phyloP scores from a whole-genome alignment of 2,797 vertebrate species.

The Orestias chungarensis region DNA sequence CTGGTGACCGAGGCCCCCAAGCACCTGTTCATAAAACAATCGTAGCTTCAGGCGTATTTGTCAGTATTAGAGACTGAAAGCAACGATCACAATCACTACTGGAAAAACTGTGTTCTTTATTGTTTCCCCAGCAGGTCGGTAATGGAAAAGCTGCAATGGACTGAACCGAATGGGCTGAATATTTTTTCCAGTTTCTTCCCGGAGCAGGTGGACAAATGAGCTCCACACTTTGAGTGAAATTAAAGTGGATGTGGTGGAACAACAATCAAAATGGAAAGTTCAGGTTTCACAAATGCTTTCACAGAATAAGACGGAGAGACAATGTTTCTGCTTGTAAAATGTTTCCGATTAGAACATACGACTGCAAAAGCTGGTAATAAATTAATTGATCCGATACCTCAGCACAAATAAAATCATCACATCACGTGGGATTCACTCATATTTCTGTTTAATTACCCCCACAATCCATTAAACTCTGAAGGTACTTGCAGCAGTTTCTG shows the following conservation, averaged over 20 bases:
- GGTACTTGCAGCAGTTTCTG: neutral
- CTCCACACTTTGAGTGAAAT: slow-evolving; percentile 2
- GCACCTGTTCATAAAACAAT: slow-evolving; percentile 55
- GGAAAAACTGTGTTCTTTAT: neutral
- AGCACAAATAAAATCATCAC: slow-evolving; percentile 4
- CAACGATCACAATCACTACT: neutral
- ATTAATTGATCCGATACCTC: slow-evolving; percentile 5
- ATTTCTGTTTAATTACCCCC: slow-evolving; percentile 25
- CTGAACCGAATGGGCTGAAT: neutral
- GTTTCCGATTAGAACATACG: neutral
- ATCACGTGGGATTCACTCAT: slow-evolving; percentile 24
- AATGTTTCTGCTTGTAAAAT: slow-evolving; percentile 1
- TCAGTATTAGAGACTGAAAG: slow-evolving; percentile 4
- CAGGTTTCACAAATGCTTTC: neutral
- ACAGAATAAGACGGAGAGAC: neutral
- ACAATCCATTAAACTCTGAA: slow-evolving; percentile 22
- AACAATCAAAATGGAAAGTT: neutral
- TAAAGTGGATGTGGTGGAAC: neutral
- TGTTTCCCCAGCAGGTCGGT: neutral
- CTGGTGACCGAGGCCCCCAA: slow-evolving; percentile 61
- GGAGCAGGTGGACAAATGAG: slow-evolving; percentile 1
- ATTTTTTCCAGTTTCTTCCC: neutral
- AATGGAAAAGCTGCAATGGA: neutral
- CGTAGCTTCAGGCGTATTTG: slow-evolving; percentile 5
- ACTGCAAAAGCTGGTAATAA: slow-evolving; percentile 2